Conservation (phyloP, 2,888 invertebrate genomes). For the Ametastegia equiseti region DNA sequence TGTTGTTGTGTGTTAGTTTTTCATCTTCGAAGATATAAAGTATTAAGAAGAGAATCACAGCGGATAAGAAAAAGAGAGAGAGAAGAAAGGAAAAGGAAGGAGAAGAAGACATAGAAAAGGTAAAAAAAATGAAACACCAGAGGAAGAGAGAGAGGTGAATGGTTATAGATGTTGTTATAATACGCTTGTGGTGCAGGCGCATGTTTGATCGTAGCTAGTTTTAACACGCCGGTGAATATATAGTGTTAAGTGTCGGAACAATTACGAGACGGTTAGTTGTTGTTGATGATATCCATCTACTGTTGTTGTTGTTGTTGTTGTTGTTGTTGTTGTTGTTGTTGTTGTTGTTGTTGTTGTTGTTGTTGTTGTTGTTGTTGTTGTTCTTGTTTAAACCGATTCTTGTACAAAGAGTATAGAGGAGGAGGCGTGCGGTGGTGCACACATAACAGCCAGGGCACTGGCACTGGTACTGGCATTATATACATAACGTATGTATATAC, state of each 20-base stretch:
- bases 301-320: not conserved
- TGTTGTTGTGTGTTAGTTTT: slow-evolving; percentile 18
- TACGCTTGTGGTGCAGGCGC: not conserved
- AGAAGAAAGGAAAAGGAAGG: not conserved
- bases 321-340: slow-evolving; percentile 2
- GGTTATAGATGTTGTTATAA: not conserved
- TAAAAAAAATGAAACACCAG: not conserved
- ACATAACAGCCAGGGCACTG: not conserved
- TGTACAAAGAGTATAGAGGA: not conserved
- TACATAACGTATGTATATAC: too few species aligned
- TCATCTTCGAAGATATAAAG: not conserved
- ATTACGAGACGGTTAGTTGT: slow-evolving; percentile 10
- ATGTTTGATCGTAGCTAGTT: slow-evolving; percentile 5
- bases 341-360: too few species aligned
- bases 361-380: too few species aligned
- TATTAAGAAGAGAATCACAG: not conserved
- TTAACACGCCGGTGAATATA: not conserved
- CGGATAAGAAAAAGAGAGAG: not conserved
- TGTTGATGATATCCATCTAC: slow-evolving; percentile 20
- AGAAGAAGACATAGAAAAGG: not conserved
- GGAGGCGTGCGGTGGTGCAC: too few species aligned
- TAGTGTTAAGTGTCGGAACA: slow-evolving; percentile 19
- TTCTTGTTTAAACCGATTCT: slow-evolving; percentile 10
- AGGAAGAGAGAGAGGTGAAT: not conserved
- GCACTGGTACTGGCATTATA: too few species aligned